A percentile compares a stretch with the other conserved stretches of the same genome.
These are phyloP conservation scores for Knipowitschia caucasica DNA, from an alignment of 2,797 vertebrate genomes.

Conservation along the genomic window DNA sequence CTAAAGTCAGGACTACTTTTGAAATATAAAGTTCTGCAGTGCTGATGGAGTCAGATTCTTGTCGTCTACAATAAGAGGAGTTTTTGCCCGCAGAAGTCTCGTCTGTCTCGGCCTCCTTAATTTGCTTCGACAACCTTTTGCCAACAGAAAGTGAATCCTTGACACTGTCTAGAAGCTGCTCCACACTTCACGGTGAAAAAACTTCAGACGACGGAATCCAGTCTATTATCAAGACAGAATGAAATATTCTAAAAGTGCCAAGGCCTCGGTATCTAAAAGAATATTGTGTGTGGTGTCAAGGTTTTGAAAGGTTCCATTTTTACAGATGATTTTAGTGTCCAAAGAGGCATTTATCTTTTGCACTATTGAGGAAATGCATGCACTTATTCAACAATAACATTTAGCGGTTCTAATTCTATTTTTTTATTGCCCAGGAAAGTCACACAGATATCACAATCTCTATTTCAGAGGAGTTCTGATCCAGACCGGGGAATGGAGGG, in stretches of 20 bases:
- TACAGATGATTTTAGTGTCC: not conserved
- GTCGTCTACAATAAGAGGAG: not conserved
- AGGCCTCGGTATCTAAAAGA: not conserved
- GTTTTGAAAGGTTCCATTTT: not conserved
- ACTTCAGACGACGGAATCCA: slow-evolving; percentile 1
- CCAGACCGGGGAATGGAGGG: too few relatives aligned
- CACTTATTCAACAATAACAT: too few relatives aligned
- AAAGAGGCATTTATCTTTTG: slow-evolving; percentile 2
- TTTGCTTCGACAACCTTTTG: slow-evolving; percentile 11
- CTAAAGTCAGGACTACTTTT: not conserved
- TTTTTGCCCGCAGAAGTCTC: slow-evolving; percentile 2
- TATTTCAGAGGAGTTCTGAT: too few relatives aligned
- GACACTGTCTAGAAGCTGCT: slow-evolving; percentile 2
- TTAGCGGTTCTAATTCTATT: too few relatives aligned
- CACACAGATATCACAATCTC: too few relatives aligned
- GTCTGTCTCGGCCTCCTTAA: not conserved
- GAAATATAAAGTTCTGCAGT: not conserved
- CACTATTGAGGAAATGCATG: not conserved
- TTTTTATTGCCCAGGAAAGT: too few relatives aligned
- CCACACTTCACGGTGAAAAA: slow-evolving; percentile 2
- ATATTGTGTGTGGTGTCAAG: not conserved
- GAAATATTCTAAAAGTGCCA: slow-evolving; percentile 5
- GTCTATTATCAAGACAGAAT: slow-evolving; percentile 3
- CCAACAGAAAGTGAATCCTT: slow-evolving; percentile 5
- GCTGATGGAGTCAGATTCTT: not conserved